Percentiles rank a stretch among this genome's conserved stretches.
phyloP scores from a whole-genome alignment of 2,888 invertebrate species.

The Congeria kusceri region DNA sequence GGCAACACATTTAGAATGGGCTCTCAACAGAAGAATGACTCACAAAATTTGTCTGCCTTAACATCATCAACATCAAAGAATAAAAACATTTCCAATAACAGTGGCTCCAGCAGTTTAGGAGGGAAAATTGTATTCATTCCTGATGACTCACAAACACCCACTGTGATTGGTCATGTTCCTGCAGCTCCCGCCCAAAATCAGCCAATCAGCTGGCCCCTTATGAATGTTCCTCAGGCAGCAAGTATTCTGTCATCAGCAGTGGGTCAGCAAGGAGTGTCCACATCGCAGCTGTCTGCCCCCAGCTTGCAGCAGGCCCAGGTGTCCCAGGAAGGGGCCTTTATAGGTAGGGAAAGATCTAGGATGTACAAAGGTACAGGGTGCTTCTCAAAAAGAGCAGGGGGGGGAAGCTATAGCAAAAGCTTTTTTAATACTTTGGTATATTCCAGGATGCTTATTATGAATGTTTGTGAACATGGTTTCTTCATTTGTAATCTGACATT shows the following conservation, averaged over 20 bases:
- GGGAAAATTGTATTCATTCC: conserved; percentile 62
- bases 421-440: too few relatives aligned
- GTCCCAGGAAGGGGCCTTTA: too few relatives aligned
- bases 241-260: conserved; percentile 44
- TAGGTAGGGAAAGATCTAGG: too few relatives aligned
- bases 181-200: conserved; percentile 50
- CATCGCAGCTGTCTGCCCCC: conserved; percentile 7
- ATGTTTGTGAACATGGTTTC: too few relatives aligned
- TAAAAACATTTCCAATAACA: conserved; percentile 42
- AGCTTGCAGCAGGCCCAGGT: too few relatives aligned
- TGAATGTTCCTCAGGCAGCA: conserved; percentile 38
- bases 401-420: too few relatives aligned
- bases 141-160: conserved; percentile 54
- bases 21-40: conserved; percentile 28
- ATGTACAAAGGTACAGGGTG: too few relatives aligned
- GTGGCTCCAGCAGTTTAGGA: conserved; percentile 37
- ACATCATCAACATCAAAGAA: conserved; percentile 32
- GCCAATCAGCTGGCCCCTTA: conserved; percentile 54
- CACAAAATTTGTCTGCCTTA: conserved; percentile 51
- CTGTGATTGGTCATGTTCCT: conserved; percentile 64
- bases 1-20: conserved; percentile 40
- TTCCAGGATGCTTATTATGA: too few relatives aligned
- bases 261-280: conserved; percentile 42
- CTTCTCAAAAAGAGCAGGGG: too few relatives aligned
- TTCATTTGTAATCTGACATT: too few relatives aligned